These are phyloP conservation scores for Cephus rjabovi DNA, from an alignment of 2,888 invertebrate species.

Conservation along the genomic window DNA sequence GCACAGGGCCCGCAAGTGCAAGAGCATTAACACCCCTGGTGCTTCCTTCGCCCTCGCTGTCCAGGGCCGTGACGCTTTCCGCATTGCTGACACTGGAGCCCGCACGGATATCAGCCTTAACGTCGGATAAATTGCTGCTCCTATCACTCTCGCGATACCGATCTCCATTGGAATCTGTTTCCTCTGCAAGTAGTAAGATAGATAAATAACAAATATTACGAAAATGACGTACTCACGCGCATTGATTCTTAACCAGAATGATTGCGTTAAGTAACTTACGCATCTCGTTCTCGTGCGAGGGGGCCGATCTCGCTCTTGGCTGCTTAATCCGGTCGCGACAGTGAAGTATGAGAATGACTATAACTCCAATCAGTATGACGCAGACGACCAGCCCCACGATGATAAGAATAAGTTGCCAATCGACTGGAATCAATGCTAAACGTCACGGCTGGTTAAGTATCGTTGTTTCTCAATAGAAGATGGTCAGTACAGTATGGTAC, in stretches of 20 bases:
- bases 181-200: constrained; percentile 53
- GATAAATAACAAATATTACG: not conserved
- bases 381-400: constrained; percentile 88
- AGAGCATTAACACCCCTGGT: constrained; percentile 69
- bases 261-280: constrained; percentile 54
- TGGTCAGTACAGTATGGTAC: not conserved
- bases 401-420: constrained; percentile 72
- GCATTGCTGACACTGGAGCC: constrained; percentile 83
- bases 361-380: constrained; percentile 86
- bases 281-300: constrained; percentile 62
- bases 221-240: not conserved
- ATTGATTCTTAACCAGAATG: not conserved
- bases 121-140: constrained; percentile 92
- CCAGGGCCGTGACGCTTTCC: constrained; percentile 72
- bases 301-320: constrained; percentile 57
- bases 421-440: constrained; percentile 66
- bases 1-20: constrained; percentile 82
- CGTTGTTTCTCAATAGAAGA: constrained; percentile 18
- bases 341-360: constrained; percentile 86
- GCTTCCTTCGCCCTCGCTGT: constrained; percentile 69
- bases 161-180: constrained; percentile 64
- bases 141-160: constrained; percentile 81
- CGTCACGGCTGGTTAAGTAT: constrained; percentile 58
- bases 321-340: constrained; percentile 72
- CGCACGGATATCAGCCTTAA: constrained; percentile 89